phyloP scores from a whole-genome alignment of 2,113 vertebrate genomes.

The Physeter macrocephalus region DNA sequence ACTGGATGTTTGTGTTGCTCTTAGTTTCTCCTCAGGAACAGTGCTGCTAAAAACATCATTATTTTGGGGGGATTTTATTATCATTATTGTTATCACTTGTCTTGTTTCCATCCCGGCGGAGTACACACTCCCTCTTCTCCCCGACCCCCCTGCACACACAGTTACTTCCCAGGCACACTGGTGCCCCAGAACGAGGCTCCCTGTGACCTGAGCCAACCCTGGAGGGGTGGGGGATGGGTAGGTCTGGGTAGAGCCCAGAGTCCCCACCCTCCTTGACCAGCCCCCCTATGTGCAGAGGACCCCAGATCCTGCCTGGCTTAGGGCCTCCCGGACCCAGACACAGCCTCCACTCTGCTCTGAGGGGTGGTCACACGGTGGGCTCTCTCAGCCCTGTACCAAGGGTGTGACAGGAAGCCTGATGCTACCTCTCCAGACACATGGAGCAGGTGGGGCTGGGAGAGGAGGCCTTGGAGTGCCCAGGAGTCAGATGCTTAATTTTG shows the following conservation, averaged over 20 bases:
- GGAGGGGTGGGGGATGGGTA: no score
- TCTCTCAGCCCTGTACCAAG: background rate
- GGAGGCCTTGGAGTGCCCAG: background rate
- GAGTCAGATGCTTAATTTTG: background rate
- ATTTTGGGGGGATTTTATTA: background rate
- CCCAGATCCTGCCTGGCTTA: background rate
- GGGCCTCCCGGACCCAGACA: background rate
- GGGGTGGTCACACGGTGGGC: background rate
- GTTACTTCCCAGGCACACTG: background rate
- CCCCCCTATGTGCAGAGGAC: accelerated
- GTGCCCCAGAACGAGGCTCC: background rate
- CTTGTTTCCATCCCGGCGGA: background rate
- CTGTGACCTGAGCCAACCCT: background rate
- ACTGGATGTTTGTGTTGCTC: background rate
- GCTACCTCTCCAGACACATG: background rate
- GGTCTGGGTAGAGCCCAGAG: background rate
- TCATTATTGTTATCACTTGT: background rate
- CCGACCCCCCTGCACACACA: accelerated
- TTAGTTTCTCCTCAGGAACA: background rate
- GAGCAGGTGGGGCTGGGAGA: background rate
- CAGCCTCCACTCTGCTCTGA: background rate
- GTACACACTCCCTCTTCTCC: background rate
- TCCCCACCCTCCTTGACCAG: background rate
- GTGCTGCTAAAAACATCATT: background rate
- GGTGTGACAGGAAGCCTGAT: background rate